Percentiles rank a stretch among this genome's conserved stretches.
phyloP scores from a whole-genome alignment of 2,888 invertebrate species.

The Chromoteleia sp. region DNA sequence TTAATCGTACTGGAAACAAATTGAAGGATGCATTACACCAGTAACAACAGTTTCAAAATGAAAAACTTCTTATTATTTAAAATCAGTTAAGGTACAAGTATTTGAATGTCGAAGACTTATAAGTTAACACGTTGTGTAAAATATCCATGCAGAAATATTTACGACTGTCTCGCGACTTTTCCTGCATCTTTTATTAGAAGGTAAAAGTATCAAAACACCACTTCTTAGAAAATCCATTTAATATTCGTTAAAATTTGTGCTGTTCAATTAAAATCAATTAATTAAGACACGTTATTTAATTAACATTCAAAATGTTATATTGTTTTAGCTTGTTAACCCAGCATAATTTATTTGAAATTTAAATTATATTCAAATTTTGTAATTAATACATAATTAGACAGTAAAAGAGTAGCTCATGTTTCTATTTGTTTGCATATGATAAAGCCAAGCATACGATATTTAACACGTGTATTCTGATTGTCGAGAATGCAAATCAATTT shows the following conservation, averaged over 20 bases:
- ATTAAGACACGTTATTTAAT: no score
- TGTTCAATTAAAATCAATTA: no score
- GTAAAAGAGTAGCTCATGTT: not conserved
- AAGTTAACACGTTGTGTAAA: constrained; percentile 1
- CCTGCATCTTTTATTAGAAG: not conserved
- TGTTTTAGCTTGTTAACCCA: no score
- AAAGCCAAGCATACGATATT: no score
- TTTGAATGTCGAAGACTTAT: not conserved
- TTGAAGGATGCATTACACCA: not conserved
- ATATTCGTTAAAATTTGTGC: no score
- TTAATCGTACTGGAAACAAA: not conserved
- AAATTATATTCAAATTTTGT: no score
- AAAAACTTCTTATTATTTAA: not conserved
- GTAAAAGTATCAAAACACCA: constrained; percentile 2
- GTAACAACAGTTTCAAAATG: not conserved
- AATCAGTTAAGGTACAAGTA: not conserved
- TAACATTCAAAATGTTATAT: no score
- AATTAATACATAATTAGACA: no score
- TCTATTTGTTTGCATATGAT: not conserved
- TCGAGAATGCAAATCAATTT: constrained; percentile 13
- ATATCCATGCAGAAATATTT: constrained; percentile 4
- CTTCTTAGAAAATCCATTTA: no score
- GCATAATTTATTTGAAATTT: not conserved
- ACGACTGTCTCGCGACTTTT: constrained; percentile 3
- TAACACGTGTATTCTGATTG: not conserved